These are phyloP conservation scores for Pocota personata DNA, from an alignment of 2,888 invertebrate species.

Conservation along the genomic window DNA sequence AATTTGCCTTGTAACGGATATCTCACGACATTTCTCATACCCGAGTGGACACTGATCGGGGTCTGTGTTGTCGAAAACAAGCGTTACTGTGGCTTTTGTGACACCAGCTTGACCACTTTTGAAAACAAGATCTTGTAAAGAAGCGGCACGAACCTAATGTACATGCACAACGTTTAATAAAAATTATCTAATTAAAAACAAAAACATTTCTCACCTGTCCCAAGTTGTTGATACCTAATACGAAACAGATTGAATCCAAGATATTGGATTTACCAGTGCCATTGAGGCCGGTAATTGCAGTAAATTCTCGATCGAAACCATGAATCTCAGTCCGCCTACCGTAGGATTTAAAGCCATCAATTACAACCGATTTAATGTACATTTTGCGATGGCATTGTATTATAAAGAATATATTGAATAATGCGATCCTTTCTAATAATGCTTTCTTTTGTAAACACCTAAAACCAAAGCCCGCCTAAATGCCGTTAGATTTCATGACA, in stretches of 20 bases:
- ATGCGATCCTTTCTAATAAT: too few species aligned
- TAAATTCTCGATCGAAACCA: constrained; percentile 97
- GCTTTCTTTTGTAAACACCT: background rate
- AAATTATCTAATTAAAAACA: background rate
- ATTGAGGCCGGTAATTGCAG: constrained; percentile 98
- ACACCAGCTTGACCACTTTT: constrained; percentile 98
- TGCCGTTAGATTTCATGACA: constrained; percentile 14
- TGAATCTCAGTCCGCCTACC: constrained; percentile 95
- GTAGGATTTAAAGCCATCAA: constrained; percentile 99
- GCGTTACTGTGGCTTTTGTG: constrained; percentile 96
- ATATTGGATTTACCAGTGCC: constrained; percentile 99
- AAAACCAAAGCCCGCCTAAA: constrained; percentile 26
- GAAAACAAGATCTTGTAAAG: constrained; percentile 97
- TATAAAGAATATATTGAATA: too few species aligned
- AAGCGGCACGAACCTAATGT: constrained; percentile 92
- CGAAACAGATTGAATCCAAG: constrained; percentile 98
- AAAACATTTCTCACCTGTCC: constrained; percentile 88
- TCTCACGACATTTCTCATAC: constrained; percentile 95
- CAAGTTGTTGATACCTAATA: constrained; percentile 96
- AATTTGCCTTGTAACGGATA: constrained; percentile 95
- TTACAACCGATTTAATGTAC: constrained; percentile 94
- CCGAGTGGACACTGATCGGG: constrained; percentile 92
- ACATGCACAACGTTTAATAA: background rate
- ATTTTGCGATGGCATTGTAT: constrained; percentile 83
- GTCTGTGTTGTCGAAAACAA: constrained; percentile 96